Percentiles rank a stretch among this genome's conserved stretches.
Conservation (phyloP, 2,113 vertebrate species). For the Lethenteron camtschaticum region DNA sequence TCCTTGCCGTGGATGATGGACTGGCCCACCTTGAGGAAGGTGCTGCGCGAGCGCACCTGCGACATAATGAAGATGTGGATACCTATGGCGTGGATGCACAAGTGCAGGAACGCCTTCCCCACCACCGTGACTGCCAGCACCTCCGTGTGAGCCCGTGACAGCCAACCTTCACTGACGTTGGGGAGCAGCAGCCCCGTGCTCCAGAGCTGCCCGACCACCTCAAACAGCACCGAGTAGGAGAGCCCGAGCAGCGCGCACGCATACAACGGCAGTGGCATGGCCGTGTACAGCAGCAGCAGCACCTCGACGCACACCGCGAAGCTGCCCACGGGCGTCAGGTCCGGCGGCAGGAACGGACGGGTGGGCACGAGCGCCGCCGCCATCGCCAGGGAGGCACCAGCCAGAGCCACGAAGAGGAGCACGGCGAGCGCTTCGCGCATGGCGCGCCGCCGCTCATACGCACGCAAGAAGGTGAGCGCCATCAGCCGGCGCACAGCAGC, state of each 20-base stretch:
- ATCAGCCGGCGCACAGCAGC: slow-evolving; percentile 42
- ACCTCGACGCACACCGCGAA: slow-evolving; percentile 87
- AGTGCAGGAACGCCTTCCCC: slow-evolving; percentile 57
- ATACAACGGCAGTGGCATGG: slow-evolving; percentile 79
- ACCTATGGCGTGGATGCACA: slow-evolving; percentile 72
- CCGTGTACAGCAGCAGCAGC: slow-evolving; percentile 70
- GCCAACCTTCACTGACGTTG: not conserved
- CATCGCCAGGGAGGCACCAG: slow-evolving; percentile 31
- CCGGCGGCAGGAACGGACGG: slow-evolving; percentile 15
- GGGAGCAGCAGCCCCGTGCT: slow-evolving; percentile 25
- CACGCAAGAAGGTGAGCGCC: slow-evolving; percentile 57
- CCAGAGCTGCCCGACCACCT: slow-evolving; percentile 55
- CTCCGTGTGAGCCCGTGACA: slow-evolving; percentile 18
- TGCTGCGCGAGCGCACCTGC: slow-evolving; percentile 80
- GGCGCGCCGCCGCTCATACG: slow-evolving; percentile 51
- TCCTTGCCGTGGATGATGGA: slow-evolving; percentile 98
- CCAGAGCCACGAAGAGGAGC: slow-evolving; percentile 28
- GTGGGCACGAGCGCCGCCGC: slow-evolving; percentile 20
- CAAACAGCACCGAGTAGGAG: slow-evolving; percentile 63
- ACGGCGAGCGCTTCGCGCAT: not conserved
- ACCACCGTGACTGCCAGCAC: slow-evolving; percentile 15
- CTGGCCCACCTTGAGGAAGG: slow-evolving; percentile 92
- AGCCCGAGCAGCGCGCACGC: slow-evolving; percentile 63
- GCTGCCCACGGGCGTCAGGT: slow-evolving; percentile 70
- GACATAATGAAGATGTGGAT: slow-evolving; percentile 91